Base-by-base conservation (phyloP, 2,797 vertebrate genomes). In the Apogon hyalosoma region DNA sequence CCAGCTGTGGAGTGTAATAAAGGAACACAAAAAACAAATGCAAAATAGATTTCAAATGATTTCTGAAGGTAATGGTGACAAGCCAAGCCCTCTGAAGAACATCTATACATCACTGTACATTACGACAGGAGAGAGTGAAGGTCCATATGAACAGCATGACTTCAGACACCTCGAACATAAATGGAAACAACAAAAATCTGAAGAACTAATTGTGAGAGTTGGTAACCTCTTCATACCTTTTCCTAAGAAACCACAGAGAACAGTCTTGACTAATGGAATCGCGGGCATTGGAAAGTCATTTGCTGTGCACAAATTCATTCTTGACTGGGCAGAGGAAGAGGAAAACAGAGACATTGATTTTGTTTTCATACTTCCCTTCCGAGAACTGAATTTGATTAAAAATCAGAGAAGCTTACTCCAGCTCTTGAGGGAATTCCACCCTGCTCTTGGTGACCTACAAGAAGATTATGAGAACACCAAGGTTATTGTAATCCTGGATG, bases 201-300 rank as follows among this genome's bases (percentile, higher is more conserved):
- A 0, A 2, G 1, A 57, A 0, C 0, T 0, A 7, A 2, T 2
- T 0, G 7, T 85, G 2, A 16, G 48, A 0, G 45, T 74, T 21
- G 48, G 3, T 8, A 11, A 75, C 11, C 67, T 85, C 50, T 77
- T 87, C 39, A 70, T 21, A 59, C 1, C 1, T 10, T 0, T 15
- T 13, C 0, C 11, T 0, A 1, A 48, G 7, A 76, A 47, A 46
- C 6, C 14, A 0, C 12, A 2, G 8, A 85, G 80, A 60, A 54
- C 13, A 0, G 64, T 88, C 10, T 14, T 91, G 38, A 91, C 36
- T 0, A 86, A 75, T 39, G 88, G 89, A 0, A 19, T 81, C 0
- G 87, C 88, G 4, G 89, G 88, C 0, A 90, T 88, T 4, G 89
- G 88, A 3, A 92, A 92, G 45, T 86, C 89, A 0, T 79, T 90